These are phyloP conservation scores for Poeciliopsis retropinna DNA, from an alignment of 2,113 vertebrate genomes.

Conservation along the genomic window DNA sequence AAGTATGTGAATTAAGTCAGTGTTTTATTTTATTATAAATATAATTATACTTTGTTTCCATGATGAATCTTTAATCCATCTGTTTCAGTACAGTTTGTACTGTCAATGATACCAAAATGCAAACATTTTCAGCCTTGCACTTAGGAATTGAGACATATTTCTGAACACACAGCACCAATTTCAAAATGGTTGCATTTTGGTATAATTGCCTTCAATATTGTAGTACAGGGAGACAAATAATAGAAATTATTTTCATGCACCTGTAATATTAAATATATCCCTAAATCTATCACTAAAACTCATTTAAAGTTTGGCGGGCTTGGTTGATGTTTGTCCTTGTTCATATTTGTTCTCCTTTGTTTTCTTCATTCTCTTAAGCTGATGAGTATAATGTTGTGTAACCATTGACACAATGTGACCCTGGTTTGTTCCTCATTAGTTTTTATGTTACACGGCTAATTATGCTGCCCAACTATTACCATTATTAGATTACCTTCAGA, in stretches of 20 bases:
- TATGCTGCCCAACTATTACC: neutral
- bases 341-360: neutral
- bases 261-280: too few relatives aligned
- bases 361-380: neutral
- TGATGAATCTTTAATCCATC: neutral
- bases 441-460: neutral
- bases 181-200: slow-evolving; percentile 54
- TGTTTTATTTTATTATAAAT: neutral
- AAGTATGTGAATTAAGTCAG: neutral
- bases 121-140: slow-evolving; percentile 57
- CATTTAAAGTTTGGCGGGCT: neutral
- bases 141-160: slow-evolving; percentile 68
- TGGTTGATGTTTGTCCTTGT: neutral
- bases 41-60: too few relatives aligned
- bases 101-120: too few relatives aligned
- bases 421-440: neutral
- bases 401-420: neutral
- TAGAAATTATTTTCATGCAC: too few relatives aligned
- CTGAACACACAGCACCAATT: slow-evolving; percentile 59
- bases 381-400: neutral
- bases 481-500: slow-evolving; percentile 21
- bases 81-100: neutral
- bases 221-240: slow-evolving; percentile 44
- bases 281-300: too few relatives aligned
- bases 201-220: slow-evolving; percentile 66